Evolutionary conservation across 2,113 vertebrate genomes (phyloP).

Genomic region (Podarcis raffonei): DNA sequence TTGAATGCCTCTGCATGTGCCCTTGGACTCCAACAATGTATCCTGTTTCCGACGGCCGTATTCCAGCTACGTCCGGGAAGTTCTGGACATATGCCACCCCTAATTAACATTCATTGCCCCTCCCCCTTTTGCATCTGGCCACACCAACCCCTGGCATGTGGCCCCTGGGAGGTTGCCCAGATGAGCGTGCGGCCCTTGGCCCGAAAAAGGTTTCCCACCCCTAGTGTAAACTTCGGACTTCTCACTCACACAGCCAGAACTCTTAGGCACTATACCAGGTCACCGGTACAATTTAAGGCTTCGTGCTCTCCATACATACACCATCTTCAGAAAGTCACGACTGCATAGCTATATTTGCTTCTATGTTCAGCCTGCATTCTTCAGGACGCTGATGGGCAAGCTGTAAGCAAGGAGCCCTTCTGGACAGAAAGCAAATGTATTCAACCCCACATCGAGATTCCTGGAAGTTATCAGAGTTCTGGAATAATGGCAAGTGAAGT

Average conservation of each 20-base stretch:
- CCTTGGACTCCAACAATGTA: too few species aligned
- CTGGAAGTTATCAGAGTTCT: not conserved
- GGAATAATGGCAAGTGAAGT: not conserved
- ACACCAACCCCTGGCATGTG: too few species aligned
- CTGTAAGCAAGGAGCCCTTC: not conserved
- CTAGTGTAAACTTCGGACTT: not conserved
- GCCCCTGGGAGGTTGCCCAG: too few species aligned
- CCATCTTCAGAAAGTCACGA: not conserved
- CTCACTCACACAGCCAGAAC: not conserved
- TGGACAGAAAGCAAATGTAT: not conserved
- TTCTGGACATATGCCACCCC: too few species aligned
- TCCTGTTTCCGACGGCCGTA: too few species aligned
- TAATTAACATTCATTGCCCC: too few species aligned
- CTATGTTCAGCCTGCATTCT: too few species aligned
- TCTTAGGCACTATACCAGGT: not conserved
- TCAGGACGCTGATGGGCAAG: not conserved
- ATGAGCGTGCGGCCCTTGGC: too few species aligned
- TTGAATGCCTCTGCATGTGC: too few species aligned
- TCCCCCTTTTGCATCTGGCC: too few species aligned
- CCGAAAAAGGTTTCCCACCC: too few species aligned
- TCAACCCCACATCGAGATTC: not conserved
- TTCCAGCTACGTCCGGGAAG: too few species aligned
- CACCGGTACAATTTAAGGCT: not conserved
- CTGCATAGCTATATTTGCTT: not conserved
- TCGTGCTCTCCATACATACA: not conserved